Evolutionary conservation across 1,140 invertebrate species (phyloP).

Genomic region (Hypothenemus hampei): DNA sequence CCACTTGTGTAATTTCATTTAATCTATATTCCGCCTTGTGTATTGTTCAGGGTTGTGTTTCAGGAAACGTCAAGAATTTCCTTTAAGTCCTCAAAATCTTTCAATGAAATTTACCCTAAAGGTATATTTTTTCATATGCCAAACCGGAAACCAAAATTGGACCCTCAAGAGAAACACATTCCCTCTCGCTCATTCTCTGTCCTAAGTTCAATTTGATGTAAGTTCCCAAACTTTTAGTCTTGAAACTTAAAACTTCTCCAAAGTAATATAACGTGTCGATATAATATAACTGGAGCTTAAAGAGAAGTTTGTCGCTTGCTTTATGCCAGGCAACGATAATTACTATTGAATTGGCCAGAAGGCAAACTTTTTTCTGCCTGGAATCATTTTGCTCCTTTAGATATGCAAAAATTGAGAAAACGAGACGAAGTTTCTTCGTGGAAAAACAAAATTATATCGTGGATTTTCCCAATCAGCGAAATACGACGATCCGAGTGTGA

Average conservation of each 20-base stretch:
- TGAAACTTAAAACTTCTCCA: slow-evolving; percentile 1
- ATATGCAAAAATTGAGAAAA: background rate
- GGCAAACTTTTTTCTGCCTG: background rate
- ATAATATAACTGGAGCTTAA: background rate
- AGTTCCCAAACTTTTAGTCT: background rate
- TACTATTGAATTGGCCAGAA: background rate
- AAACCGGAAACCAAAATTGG: no score
- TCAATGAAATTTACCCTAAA: no score
- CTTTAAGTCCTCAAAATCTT: no score
- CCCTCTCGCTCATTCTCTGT: no score
- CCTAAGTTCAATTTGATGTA: slow-evolving; percentile 9
- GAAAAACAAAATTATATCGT: background rate
- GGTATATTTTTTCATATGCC: no score
- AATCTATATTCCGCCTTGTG: slow-evolving; percentile 1
- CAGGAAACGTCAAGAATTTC: no score
- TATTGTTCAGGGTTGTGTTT: no score
- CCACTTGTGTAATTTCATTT: background rate
- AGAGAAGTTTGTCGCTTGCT: background rate
- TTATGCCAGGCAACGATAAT: background rate
- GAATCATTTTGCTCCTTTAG: no score
- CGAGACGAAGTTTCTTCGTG: background rate
- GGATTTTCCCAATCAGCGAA: background rate
- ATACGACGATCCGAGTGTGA: no score
- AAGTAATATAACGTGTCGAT: slow-evolving; percentile 12
- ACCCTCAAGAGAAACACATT: no score